Base-by-base conservation (phyloP, 2,888 invertebrate species). In the Frankliniella intonsa region DNA sequence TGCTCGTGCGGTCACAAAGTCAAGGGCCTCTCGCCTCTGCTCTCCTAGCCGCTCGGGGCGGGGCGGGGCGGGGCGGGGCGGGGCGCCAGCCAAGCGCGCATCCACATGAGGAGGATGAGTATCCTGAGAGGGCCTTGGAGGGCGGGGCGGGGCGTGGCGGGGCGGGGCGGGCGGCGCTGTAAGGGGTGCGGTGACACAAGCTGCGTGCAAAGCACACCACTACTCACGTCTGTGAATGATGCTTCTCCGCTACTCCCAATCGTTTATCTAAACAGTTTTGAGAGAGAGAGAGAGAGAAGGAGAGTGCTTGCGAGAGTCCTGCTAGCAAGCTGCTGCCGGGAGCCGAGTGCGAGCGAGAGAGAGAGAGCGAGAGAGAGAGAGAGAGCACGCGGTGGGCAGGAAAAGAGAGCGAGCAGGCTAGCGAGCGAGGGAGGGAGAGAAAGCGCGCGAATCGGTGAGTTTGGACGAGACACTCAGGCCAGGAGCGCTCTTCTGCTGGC, bases 201-300 rank as follows among this genome's bases (percentile, higher is more conserved):
- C 55, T 19, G 19, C 14, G 55, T 38, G 38, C 38, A 38, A 62
- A 62, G 19, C 62, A 76, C 69, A 76, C 69, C 69, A 76, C 69
- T 76, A 76, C 69, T 22, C 25, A 25, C 22, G 69, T 76, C 22
- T 25, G 62, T 76, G 69, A 25, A 76, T 76, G 69, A 25, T 76
- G 69, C 69, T 76, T 25, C 69, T n/a, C 69, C n/a, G 69, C 69
- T 76, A 76, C 69, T 76, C 69, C 69, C 69, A 22, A 76, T 76
- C 69, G 69, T 76, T 76, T 76, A 76, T 76, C 69, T 76, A 76
- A 76, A 76, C 69, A 76, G 69, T 76, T 76, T 76, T 76, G 69
- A 76, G 69, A 69, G 69, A 38, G 38, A 62, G 69, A 76, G 69
- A 69, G 69, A 38, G 38, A 62, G 62, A 62, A 62, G 19, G 62